Evolutionary conservation across 1,140 invertebrate species (phyloP), one percentile per base, ranked within the genome.

Genomic region (Mylabris phalerata): DNA sequence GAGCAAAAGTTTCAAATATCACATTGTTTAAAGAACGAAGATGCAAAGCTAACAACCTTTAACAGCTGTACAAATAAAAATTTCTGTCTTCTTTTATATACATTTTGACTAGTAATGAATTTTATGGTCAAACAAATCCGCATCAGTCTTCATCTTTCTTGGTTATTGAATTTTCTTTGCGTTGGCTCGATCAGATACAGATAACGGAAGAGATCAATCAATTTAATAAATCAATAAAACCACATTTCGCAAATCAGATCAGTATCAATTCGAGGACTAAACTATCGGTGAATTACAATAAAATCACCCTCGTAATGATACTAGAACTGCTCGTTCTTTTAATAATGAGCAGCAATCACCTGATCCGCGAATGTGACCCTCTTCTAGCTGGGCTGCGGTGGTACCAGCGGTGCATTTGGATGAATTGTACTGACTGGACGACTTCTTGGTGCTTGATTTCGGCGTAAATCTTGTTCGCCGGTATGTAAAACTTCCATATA

Each of bases 401-500:
- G 75, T 24, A 78, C 73, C 11, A 77, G 59, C 4, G 75, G 73
- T 5, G 71, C 71, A 42, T 75, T 75, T 48, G 75, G 74, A 60
- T 78, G 77, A 39, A 79, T 59, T 56, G 72, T 75, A 63, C 77
- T 78, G 3, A 77, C 70, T 9, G 77, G 77, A 48, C 77, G 69
- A 59, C 68, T 73, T 27, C 67, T 68, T 3, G 64, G 63, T 43
- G 60, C 51, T 50, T 62, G 64, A n/a, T 42, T 57, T 55, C 69
- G 67, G 58, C 60, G 64, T 55, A 57, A 57, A 48, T 69, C 70
- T 50, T 63, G 52, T 50, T 64, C 60, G 58, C 70, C 70, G 24
- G 66, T 67, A 57, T 87, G 82, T 9, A 90, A 77, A 11, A 90
- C 88, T 73, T 90, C 88, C 64, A 87, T 89, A 72, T 97, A 96